A percentile compares a stretch with the other conserved stretches of the same genome.
Evolutionary conservation across 2,797 vertebrate genomes (phyloP).

Genomic region (Gymnoscopelus microlampas): DNA sequence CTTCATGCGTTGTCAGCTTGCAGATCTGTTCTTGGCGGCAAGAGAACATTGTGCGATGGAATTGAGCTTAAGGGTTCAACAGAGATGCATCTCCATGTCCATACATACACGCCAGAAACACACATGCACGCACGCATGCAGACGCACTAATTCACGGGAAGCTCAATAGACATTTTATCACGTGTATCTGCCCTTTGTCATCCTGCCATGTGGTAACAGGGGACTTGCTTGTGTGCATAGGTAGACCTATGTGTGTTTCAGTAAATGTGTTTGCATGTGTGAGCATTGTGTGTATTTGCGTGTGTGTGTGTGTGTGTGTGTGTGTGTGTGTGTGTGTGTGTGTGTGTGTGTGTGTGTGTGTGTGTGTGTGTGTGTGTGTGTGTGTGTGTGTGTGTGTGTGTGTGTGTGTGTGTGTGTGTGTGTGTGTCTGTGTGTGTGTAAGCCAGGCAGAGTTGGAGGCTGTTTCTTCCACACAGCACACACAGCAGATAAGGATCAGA

Average conservation of each 20-base stretch:
- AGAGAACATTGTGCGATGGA: too few species aligned
- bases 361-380: constrained; percentile 24
- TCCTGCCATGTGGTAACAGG: constrained; percentile 24
- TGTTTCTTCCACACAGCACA: constrained; percentile 71
- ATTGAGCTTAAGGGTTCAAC: constrained; percentile 43
- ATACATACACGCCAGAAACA: not conserved
- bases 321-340: not conserved
- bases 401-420: constrained; percentile 18
- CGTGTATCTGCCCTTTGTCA: not conserved
- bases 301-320: not conserved
- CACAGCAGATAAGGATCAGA: constrained; percentile 80
- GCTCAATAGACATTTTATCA: not conserved
- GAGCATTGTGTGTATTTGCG: not conserved
- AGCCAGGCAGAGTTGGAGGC: constrained; percentile 60
- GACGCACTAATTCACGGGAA: not conserved
- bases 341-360: constrained; percentile 20
- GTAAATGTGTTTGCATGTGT: not conserved
- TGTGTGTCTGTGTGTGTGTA: not conserved
- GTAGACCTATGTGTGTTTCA: not conserved
- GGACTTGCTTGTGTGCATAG: constrained; percentile 34
- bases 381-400: constrained; percentile 13
- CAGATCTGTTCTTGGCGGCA: too few species aligned
- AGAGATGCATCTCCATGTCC: constrained; percentile 56
- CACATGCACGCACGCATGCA: not conserved
- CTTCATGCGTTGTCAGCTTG: too few species aligned